Evolutionary conservation across 2,888 invertebrate genomes (phyloP).

Genomic region (Yponomeuta evonymella): DNA sequence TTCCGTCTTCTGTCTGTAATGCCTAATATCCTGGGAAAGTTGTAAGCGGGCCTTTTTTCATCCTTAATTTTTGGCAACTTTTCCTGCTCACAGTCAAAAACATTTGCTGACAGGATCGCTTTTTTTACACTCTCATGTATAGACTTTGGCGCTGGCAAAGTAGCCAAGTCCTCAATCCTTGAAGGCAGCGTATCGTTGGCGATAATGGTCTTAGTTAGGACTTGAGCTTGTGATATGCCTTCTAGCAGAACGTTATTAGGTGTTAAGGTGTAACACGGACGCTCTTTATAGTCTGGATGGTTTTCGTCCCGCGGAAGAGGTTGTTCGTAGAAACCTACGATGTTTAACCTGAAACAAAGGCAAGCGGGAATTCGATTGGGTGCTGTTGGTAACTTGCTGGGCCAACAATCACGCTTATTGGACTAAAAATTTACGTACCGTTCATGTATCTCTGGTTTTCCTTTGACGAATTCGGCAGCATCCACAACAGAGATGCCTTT

Average conservation of each 20-base stretch:
- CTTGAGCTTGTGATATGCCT: conserved; percentile 86
- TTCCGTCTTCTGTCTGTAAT: conserved; percentile 82
- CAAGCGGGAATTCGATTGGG: neutral
- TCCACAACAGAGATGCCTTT: conserved; percentile 78
- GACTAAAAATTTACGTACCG: conserved; percentile 31
- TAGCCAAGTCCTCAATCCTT: conserved; percentile 69
- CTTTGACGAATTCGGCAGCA: conserved; percentile 75
- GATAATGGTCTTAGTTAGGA: conserved; percentile 86
- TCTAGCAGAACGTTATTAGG: conserved; percentile 80
- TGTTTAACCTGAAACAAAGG: conserved; percentile 45
- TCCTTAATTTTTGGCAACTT: conserved; percentile 85
- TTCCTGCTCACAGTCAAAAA: conserved; percentile 87
- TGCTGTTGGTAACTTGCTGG: too few species aligned
- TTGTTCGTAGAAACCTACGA: conserved; percentile 60
- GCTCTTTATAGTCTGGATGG: conserved; percentile 81
- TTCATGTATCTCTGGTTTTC: conserved; percentile 47
- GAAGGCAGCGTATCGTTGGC: conserved; percentile 78
- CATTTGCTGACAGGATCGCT: conserved; percentile 78
- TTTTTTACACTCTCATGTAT: conserved; percentile 78
- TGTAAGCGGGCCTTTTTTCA: conserved; percentile 80
- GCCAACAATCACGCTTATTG: neutral
- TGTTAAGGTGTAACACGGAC: conserved; percentile 75
- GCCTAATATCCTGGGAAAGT: conserved; percentile 84
- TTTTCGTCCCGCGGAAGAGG: conserved; percentile 67
- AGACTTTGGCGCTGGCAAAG: conserved; percentile 63